Evolutionary conservation across 2,888 invertebrate species (phyloP), one percentile per base, ranked within the genome.

Genomic region (Macrostomum cliftonense): DNA sequence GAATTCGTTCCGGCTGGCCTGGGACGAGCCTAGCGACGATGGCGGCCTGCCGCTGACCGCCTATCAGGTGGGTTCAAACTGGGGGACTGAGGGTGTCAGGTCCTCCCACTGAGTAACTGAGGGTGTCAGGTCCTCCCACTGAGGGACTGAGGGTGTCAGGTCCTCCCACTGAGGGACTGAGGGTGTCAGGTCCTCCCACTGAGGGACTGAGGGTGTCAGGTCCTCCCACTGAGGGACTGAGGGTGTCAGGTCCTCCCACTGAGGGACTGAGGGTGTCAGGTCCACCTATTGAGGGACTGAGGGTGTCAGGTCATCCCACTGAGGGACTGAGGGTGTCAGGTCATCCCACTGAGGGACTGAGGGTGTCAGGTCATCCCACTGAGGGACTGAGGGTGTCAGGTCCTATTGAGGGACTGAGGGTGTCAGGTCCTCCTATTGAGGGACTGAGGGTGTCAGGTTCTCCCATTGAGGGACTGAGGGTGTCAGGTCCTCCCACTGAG

Each of bases 61-160:
- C 50, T 82, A 81, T 66, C 76, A 76, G 54, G 70, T 83, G 52
- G 81, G 82, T 68, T 75, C 83, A n/a, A n/a, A 51, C 79, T 80
- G 68, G 76, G 75, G 43, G 81, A 81, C 46, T 57, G 57, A 53
- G 62, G 63, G 59, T 52, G 50, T 51, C 44, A 13, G 46, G 39
- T 39, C 39, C 28, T 40, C n/a, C 37, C 52, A 9, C 42, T 48
- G 37, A 42, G 13, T 37, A 43, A 37, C 37, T 16, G 7, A 17
- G 42, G 43, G 12, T 21, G 21, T 37, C 16, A 14, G 49, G 16
- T 38, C 45, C 40, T 37, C n/a, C 54, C 58, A 40, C 57, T 9
- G 4, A 28, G 28, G 5, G 28, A 9, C 28, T 28, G n/a, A n/a
- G n/a, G n/a, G n/a, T n/a, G n/a, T 28, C 28, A 7, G 28, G 28